Evolutionary conservation across 2,797 vertebrate species (phyloP), one percentile per base, ranked within the genome.

Genomic region (Natrix natrix): DNA sequence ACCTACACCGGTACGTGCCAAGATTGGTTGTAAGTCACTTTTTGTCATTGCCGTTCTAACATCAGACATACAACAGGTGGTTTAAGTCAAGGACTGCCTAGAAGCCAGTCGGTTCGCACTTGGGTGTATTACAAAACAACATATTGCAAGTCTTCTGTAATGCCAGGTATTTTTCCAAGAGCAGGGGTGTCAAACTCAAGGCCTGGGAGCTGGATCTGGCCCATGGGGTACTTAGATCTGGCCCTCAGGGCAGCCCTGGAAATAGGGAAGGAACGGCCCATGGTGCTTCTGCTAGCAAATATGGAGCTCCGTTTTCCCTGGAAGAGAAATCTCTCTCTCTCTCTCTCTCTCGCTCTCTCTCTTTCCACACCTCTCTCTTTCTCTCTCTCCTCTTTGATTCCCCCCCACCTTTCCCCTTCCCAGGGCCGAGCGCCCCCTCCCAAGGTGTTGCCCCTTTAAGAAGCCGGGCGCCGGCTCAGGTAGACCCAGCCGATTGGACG

Each of bases 401-500:
- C 16, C 5, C 14, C 6, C n/a, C 7, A 1, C 10, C 61, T 1
- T n/a, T 3, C 11, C 3, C 52, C 22, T 7, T 52, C n/a, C 0
- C 74, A 22, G 17, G 37, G 37, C 37, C 74, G 5, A 69, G 69
- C 32, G 16, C 94, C 24, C 17, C 32, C 26, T 32, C 69, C 57
- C 93, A 4, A 87, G 96, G 92, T 94, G 94, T 97, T 97, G 97
- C 95, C 97, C 97, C 96, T 98, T 98, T 98, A 98, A 98, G 97
- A 96, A 97, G 95, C 93, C 59, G 96, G 95, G 95, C 95, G 96
- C 94, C 88, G 95, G 95, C 96, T 97, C 97, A 98, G 98, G 98
- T 98, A 98, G 98, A 98, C 98, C 98, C 98, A 98, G 98, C 98
- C 95, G 98, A 97, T 97, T 98, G 98, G 98, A 98, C 96, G 98